phyloP scores from a whole-genome alignment of 2,113 vertebrate species.

The Paramisgurnus dabryanus region DNA sequence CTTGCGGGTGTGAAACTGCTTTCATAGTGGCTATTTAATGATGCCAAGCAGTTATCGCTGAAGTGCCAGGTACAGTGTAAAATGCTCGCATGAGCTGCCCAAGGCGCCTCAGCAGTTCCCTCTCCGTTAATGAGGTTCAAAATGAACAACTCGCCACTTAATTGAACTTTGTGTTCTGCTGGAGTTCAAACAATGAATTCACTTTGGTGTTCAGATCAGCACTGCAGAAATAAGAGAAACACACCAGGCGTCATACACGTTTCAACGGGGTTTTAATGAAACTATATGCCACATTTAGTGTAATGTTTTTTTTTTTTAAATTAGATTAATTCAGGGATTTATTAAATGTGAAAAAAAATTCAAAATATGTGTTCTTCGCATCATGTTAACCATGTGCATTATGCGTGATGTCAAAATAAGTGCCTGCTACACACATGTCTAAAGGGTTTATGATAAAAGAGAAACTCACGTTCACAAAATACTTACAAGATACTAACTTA shows the following conservation, averaged over 20 bases:
- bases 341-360: not conserved
- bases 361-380: not conserved
- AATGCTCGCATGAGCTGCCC: conserved; percentile 14
- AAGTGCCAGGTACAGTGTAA: conserved; percentile 28
- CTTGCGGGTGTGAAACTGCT: conserved; percentile 12
- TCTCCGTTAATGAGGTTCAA: conserved; percentile 42
- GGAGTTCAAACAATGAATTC: conserved; percentile 35
- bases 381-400: no score
- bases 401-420: no score
- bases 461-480: no score
- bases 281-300: not conserved
- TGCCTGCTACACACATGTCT: no score
- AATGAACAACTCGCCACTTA: conserved; percentile 38
- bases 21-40: conserved; percentile 37
- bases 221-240: not conserved
- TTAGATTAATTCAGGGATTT: not conserved
- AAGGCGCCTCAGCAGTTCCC: conserved; percentile 16
- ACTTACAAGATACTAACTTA: no score
- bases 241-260: not conserved
- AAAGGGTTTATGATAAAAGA: no score
- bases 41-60: conserved; percentile 32
- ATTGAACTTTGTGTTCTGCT: conserved; percentile 40
- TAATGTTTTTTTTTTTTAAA: conserved; percentile 1
- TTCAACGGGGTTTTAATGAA: conserved; percentile 1
- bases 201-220: conserved; percentile 7